Base-by-base conservation (phyloP, 1,140 invertebrate genomes). In the Ostrea denselamellosa region DNA sequence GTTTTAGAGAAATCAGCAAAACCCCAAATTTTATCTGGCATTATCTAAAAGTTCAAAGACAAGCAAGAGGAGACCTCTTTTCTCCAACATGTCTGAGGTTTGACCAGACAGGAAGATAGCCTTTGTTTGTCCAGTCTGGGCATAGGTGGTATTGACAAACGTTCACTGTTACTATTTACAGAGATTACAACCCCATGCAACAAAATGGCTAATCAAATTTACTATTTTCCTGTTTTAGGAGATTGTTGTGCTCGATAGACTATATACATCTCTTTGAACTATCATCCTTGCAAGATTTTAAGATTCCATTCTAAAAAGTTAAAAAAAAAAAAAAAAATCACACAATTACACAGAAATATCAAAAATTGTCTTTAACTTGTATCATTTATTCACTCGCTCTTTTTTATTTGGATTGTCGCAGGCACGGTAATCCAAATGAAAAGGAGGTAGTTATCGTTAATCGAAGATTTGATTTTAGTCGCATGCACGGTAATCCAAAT, bases 121-220 rank as follows among this genome's bases (percentile, higher is more conserved):
- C 68, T 0, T 14, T 77, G 68, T 77, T 77, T 77, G 68, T 77
- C 25, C 68, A 28, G 14, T 28, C 12, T 5, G 10, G 25, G 22
- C 25, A 77, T 22, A 77, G 22, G 22, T 12, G 25, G 25, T 77
- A 25, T 77, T 77, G 68, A 77, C 68, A 77, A 77, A 77, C 68
- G 34, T 77, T 77, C 28, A 25, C n/a, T 77, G 68, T 77, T 77
- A 77, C 68, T 77, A 77, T 77, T 77, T 77, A 34, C 68, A 77
- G 68, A 77, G 68, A 77, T 77, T 77, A 77, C 22, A 34, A 10
- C 28, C 68, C 4, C 25, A 9, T 25, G 68, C 28, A 28, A 25
- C 12, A 14, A 25, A 17, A 34, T 28, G 25, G 28, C 25, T 34
- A 77, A 77, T 77, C 25, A 77, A 10, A 34, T 22, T 0, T 25